Conservation (phyloP, 2,888 invertebrate species). For the Eupithecia abbreviata region DNA sequence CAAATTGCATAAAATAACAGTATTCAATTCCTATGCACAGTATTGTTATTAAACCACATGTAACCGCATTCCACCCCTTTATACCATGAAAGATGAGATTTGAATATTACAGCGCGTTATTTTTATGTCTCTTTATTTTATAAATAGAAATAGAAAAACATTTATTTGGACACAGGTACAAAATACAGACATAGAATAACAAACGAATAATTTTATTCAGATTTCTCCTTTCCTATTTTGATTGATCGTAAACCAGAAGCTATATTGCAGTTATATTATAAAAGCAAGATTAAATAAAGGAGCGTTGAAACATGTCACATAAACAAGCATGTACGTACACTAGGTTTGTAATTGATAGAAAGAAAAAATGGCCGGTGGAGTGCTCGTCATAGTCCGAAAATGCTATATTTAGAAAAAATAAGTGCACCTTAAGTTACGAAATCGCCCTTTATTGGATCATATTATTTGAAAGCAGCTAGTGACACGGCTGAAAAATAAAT, state of each 20-base stretch:
- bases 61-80: neutral
- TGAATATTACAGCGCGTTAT: neutral
- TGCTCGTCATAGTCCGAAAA: neutral
- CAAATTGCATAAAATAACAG: slow-evolving; percentile 7
- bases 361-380: neutral
- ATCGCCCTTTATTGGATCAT: neutral
- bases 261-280: neutral
- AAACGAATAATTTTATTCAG: neutral
- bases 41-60: slow-evolving; percentile 1
- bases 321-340: neutral
- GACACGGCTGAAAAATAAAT: neutral
- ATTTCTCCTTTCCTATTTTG: neutral
- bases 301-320: neutral
- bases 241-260: too few species aligned
- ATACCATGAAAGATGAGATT: neutral
- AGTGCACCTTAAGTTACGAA: neutral
- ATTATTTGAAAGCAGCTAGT: neutral
- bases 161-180: too few species aligned
- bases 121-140: neutral
- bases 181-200: too few species aligned
- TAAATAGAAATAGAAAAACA: too few species aligned
- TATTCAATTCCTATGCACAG: slow-evolving; percentile 8
- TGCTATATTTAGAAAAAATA: neutral
- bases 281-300: neutral
- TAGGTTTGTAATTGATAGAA: neutral